Conservation (phyloP, 2,113 vertebrate genomes). For the Fukomys damarensis region DNA sequence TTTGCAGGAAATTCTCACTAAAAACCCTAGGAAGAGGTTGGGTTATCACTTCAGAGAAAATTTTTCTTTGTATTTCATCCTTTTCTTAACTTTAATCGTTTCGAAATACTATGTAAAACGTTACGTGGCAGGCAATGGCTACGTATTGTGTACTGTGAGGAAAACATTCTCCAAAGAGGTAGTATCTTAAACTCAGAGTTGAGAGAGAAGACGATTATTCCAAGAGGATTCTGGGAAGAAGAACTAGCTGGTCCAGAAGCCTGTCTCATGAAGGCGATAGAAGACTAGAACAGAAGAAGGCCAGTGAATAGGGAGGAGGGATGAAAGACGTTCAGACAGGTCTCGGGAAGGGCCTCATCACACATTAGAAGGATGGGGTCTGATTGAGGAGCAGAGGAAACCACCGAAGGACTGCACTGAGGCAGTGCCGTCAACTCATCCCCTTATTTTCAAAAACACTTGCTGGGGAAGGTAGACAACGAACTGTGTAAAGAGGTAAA, state of each 20-base stretch:
- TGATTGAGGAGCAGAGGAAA: neutral
- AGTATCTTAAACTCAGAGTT: neutral
- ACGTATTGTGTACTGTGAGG: neutral
- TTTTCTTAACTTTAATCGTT: neutral
- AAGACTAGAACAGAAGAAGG: neutral
- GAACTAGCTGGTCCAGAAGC: neutral
- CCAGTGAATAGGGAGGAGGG: neutral
- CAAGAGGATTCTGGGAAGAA: neutral
- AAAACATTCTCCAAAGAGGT: neutral
- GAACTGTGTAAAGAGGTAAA: neutral
- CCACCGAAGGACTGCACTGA: neutral
- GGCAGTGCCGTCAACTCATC: neutral
- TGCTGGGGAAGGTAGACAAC: neutral
- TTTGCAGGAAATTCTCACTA: neutral
- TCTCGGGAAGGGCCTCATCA: accelerated
- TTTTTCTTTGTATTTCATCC: neutral
- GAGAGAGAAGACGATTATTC: neutral
- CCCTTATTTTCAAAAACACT: neutral
- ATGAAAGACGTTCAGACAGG: neutral
- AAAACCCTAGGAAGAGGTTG: neutral
- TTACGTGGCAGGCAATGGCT: neutral
- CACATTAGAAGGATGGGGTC: neutral
- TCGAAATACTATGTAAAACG: neutral
- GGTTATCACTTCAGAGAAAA: neutral
- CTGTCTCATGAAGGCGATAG: neutral